Evolutionary conservation across 2,888 invertebrate genomes (phyloP).

Genomic region (Branchipolynoe longqiensis): DNA sequence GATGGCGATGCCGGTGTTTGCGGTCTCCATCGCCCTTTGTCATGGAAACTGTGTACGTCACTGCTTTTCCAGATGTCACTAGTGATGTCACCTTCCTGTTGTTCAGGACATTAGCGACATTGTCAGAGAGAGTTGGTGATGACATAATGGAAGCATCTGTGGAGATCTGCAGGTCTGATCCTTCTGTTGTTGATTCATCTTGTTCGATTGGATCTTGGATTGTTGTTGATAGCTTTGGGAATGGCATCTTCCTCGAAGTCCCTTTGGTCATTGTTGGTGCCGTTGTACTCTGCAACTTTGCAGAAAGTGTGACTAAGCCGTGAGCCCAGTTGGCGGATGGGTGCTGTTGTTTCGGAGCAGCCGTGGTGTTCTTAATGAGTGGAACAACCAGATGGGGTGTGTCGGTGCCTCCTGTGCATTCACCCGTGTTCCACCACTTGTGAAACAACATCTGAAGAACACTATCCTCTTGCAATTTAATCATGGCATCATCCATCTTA

Average conservation of each 20-base stretch:
- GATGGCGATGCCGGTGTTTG: slow-evolving; percentile 20
- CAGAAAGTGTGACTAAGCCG: slow-evolving; percentile 2
- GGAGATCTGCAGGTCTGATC: not conserved
- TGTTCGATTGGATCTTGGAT: not conserved
- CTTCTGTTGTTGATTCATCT: not conserved
- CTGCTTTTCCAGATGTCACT: not conserved
- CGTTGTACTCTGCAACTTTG: slow-evolving; percentile 4
- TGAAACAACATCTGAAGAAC: slow-evolving; percentile 61
- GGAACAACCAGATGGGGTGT: not conserved
- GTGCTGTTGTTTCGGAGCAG: not conserved
- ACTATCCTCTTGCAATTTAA: slow-evolving; percentile 58
- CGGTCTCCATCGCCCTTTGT: no score
- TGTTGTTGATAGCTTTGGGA: not conserved
- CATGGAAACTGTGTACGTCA: no score
- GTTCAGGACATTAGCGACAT: not conserved
- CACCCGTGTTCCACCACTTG: slow-evolving; percentile 64
- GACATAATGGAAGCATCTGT: not conserved
- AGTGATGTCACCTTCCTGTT: not conserved
- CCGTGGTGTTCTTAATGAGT: not conserved
- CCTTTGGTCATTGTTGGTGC: not conserved
- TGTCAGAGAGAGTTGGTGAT: not conserved
- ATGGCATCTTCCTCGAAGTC: not conserved
- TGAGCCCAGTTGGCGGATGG: slow-evolving; percentile 16
- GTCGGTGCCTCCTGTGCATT: slow-evolving; percentile 53
- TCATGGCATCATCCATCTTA: slow-evolving; percentile 54